phyloP scores from a whole-genome alignment of 2,888 invertebrate genomes.

The Eilema caniola region DNA sequence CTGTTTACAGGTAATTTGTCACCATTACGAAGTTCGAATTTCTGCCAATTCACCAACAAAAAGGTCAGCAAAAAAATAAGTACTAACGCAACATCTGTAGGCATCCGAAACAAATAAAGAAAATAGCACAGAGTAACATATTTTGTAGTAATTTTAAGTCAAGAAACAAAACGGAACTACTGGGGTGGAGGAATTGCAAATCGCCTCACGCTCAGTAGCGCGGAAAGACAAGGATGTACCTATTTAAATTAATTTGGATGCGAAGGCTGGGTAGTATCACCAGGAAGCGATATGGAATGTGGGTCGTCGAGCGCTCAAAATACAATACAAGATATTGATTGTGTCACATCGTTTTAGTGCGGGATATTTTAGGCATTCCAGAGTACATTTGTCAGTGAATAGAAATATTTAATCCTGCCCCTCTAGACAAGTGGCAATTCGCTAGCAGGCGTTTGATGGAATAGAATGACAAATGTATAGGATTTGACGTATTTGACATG shows the following conservation, averaged over 20 bases:
- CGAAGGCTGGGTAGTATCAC: conserved; percentile 57
- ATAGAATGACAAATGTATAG: too few species aligned
- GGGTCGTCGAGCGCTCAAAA: conserved; percentile 41
- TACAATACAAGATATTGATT: conserved; percentile 41
- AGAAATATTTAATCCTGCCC: too few species aligned
- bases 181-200: conserved; percentile 78
- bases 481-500: too few species aligned
- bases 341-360: conserved; percentile 28
- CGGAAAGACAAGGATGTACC: conserved; percentile 78
- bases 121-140: conserved; percentile 55
- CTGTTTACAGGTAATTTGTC: conserved; percentile 65
- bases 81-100: conserved; percentile 54
- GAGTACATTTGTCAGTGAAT: too few species aligned
- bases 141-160: conserved; percentile 77
- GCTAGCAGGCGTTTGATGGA: too few species aligned
- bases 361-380: conserved; percentile 8
- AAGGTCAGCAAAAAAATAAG: conserved; percentile 56
- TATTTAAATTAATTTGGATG: conserved; percentile 80
- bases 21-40: conserved; percentile 33
- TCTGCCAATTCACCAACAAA: conserved; percentile 48
- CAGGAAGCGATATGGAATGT: conserved; percentile 54
- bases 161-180: conserved; percentile 73
- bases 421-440: too few species aligned
- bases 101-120: conserved; percentile 66
- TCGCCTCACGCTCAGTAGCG: conserved; percentile 75